These are phyloP conservation scores for Lamellibrachia columna DNA, from an alignment of 2,888 invertebrate species.

Conservation along the genomic window DNA sequence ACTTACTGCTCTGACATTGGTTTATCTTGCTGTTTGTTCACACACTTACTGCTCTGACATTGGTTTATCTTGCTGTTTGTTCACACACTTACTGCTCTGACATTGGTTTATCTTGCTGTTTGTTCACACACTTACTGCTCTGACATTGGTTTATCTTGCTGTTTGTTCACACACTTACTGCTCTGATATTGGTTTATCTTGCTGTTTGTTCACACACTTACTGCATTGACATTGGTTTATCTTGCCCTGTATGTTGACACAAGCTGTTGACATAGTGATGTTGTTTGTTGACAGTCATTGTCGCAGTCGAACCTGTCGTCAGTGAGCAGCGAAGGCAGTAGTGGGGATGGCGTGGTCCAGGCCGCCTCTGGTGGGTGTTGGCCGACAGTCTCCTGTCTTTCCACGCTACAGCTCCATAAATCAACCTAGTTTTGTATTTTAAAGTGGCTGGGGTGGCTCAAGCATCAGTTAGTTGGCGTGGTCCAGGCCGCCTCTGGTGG, in stretches of 20 bases:
- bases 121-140: no score
- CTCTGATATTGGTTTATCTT: no score
- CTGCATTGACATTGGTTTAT: not conserved
- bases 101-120: no score
- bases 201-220: not conserved
- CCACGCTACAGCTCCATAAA: no score
- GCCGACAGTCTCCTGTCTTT: not conserved
- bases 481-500: not conserved
- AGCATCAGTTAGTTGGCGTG: no score
- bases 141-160: not conserved
- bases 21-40: no score
- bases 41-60: no score
- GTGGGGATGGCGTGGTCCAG: not conserved
- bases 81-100: no score
- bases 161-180: not conserved
- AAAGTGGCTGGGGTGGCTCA: no score
- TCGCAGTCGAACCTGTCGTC: not conserved
- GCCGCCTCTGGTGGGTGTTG: not conserved
- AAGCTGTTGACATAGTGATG: not conserved
- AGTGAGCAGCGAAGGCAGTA: not conserved
- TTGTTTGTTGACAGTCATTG: not conserved
- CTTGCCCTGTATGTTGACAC: not conserved
- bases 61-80: no score
- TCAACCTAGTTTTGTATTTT: no score
- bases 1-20: no score